A percentile compares a stretch with the other conserved stretches of the same genome.
Conservation (phyloP, 2,888 invertebrate genomes). For the Ophioninae sp. region DNA sequence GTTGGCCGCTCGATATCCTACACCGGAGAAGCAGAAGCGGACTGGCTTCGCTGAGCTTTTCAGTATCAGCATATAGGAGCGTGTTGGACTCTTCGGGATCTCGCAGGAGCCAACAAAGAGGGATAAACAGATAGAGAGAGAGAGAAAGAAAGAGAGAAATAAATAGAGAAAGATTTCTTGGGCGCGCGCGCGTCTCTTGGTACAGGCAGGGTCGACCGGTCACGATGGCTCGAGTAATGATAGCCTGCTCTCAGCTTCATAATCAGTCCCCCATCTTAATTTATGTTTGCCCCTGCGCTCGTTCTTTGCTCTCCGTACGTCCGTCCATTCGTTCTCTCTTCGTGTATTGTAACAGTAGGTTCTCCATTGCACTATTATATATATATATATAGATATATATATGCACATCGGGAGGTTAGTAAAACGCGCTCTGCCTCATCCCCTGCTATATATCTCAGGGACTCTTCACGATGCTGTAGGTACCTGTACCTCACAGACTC, state of each 20-base stretch:
- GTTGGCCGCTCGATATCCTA: conserved; percentile 1
- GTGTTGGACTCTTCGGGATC: conserved; percentile 14
- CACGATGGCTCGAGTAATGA: conserved; percentile 79
- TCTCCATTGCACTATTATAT: conserved; percentile 4
- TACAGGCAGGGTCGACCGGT: conserved; percentile 78
- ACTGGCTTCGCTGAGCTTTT: conserved; percentile 37
- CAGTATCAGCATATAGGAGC: conserved; percentile 65
- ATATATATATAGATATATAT: conserved; percentile 12
- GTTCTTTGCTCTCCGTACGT: conserved; percentile 69
- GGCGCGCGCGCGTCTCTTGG: conserved; percentile 70
- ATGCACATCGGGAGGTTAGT: conserved; percentile 17
- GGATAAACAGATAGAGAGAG: conserved; percentile 51
- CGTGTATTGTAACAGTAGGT: conserved; percentile 61
- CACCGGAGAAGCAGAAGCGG: conserved; percentile 10
- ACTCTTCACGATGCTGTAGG: conserved; percentile 71
- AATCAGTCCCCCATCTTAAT: conserved; percentile 81
- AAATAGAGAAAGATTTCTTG: conserved; percentile 44
- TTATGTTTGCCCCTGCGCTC: conserved; percentile 79
- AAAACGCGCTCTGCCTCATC: conserved; percentile 32
- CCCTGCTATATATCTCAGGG: conserved; percentile 42
- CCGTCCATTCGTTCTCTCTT: conserved; percentile 64
- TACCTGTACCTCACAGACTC: conserved; percentile 71
- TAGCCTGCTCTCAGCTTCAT: conserved; percentile 79
- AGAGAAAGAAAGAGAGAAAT: conserved; percentile 62
- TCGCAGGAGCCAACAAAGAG: conserved; percentile 50